Evolutionary conservation across 2,113 vertebrate species (phyloP).

Genomic region (Hippoglossus stenolepis): DNA sequence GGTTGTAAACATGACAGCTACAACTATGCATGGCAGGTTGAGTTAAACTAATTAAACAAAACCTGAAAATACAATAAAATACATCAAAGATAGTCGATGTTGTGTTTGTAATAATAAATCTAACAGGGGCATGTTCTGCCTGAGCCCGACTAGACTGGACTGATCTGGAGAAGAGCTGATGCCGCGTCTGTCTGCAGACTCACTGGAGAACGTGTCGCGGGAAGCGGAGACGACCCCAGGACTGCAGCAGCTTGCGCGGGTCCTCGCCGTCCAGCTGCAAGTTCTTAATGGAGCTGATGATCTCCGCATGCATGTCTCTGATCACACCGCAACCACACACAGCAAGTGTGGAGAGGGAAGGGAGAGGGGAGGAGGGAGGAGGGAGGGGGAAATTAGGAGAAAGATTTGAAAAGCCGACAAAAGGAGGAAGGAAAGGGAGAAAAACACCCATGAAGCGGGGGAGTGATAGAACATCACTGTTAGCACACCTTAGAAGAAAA

Average conservation of each 20-base stretch:
- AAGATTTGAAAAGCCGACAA: slow-evolving; percentile 21
- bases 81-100: not conserved
- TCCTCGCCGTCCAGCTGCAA: slow-evolving; percentile 94
- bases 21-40: too few relatives aligned
- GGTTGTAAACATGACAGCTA: not conserved
- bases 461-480: slow-evolving; percentile 49
- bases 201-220: slow-evolving; percentile 91
- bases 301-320: slow-evolving; percentile 97
- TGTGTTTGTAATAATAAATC: not conserved
- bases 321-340: slow-evolving; percentile 55
- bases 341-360: slow-evolving; percentile 40
- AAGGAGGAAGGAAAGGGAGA: slow-evolving; percentile 14
- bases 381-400: slow-evolving; percentile 34
- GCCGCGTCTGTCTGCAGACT: slow-evolving; percentile 83
- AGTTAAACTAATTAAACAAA: not conserved
- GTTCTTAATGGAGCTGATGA: slow-evolving; percentile 97
- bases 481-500: slow-evolving; percentile 52
- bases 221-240: slow-evolving; percentile 90
- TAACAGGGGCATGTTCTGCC: slow-evolving; percentile 38
- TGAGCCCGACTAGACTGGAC: slow-evolving; percentile 22
- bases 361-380: slow-evolving; percentile 12
- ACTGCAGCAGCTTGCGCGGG: slow-evolving; percentile 93
- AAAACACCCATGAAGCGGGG: slow-evolving; percentile 25
- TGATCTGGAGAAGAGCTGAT: slow-evolving; percentile 36
- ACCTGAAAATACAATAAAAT: not conserved